A percentile compares a stretch with the other conserved stretches of the same genome.
Conservation (phyloP, 2,888 invertebrate genomes). For the Ptilodon capucinus region DNA sequence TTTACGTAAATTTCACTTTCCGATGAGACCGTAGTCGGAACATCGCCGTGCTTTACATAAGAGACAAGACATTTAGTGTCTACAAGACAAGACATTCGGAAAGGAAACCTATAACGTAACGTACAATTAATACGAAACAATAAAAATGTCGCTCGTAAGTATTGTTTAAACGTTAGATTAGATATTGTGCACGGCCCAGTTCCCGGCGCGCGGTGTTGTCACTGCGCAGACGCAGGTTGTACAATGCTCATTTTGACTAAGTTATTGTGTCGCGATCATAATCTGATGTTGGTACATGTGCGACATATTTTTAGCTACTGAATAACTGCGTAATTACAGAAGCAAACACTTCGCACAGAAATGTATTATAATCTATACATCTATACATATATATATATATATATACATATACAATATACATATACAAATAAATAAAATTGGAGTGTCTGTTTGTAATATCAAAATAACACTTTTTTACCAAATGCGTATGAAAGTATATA, state of each 20-base stretch:
- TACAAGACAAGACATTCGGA: not conserved
- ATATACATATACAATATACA: too few species aligned
- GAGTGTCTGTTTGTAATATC: too few species aligned
- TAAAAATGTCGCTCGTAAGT: not conserved
- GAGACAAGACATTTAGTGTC: not conserved
- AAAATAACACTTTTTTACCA: too few species aligned
- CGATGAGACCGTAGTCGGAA: not conserved
- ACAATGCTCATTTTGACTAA: not conserved
- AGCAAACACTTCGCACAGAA: too few species aligned
- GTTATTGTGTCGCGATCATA: not conserved
- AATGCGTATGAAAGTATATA: too few species aligned
- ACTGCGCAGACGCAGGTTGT: not conserved
- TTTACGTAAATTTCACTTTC: not conserved
- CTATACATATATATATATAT: too few species aligned
- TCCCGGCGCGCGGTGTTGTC: not conserved
- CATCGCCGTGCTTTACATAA: not conserved
- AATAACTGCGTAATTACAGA: not conserved
- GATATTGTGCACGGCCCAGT: not conserved
- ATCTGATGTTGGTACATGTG: not conserved
- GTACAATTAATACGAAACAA: not conserved
- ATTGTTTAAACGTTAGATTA: not conserved
- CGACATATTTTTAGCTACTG: not conserved
- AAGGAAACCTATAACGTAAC: not conserved
- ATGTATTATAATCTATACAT: too few species aligned
- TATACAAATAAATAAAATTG: too few species aligned